Base-by-base conservation (phyloP, 2,113 vertebrate species). In the Asarcornis scutulata region DNA sequence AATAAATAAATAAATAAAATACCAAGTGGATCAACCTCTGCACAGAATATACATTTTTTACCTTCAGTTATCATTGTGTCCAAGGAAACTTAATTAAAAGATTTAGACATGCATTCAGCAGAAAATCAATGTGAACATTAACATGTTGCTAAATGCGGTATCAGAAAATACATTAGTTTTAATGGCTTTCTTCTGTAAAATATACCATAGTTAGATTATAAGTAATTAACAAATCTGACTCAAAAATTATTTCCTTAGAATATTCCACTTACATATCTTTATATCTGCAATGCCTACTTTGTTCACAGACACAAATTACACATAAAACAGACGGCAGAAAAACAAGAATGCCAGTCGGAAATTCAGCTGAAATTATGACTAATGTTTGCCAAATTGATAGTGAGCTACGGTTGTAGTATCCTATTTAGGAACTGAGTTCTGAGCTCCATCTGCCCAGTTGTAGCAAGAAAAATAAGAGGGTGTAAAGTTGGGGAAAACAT, bases 331-430 rank as follows among this genome's bases (percentile, higher is more conserved):
- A 89, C 40, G 78, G 76, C 64, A 59, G 82, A 76, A 91, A 75
- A 17, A 38, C 77, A 96, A 84, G 80, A 84, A 85, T 8, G 62
- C 34, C 53, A 50, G 38, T 66, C 1, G 1, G 97, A 96, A 94
- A 93, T 93, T 72, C 87, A 95, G 56, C 38, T 64, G 86, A 86
- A 91, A 50, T 56, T 85, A 44, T 76, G 86, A 89, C 81, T 93
- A 89, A 96, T 80, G 85, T 55, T 92, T 86, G 71, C 60, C 91
- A 94, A 93, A 95, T 16, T 77, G 90, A 96, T 31, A 89, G 90
- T 2, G 29, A 76, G 72, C 64, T 74, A 56, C 0, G 1, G 86
- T 34, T 83, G 91, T 72, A 85, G 95, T 84, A 95, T 81, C 74
- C 91, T 76, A 34, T 31, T 86, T 62, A 80, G 83, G 52, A 89